Base-by-base conservation (phyloP, 2,113 vertebrate species). In the Ceratotherium simum region DNA sequence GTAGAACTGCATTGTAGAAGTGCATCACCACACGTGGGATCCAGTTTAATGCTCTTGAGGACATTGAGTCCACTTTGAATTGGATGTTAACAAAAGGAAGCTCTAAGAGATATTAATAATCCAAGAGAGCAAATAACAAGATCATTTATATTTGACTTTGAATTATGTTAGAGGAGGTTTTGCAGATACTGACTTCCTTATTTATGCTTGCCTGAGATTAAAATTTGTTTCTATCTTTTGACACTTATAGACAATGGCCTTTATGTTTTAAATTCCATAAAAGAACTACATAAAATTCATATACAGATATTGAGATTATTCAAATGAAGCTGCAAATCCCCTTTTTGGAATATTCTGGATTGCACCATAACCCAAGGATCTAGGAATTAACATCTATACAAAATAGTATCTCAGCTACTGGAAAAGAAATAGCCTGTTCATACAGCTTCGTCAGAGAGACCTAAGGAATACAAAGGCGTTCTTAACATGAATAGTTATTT, bases 101-200 rank as follows among this genome's bases (percentile, higher is more conserved):
- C 42, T 60, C 13, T 39, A 33, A 86, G 46, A 84, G 42, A 4
- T 91, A 27, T 84, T 62, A 29, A 46, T 76, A 78, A 79, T 78
- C 33, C 69, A 29, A 88, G 80, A 81, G 58, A 31, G 9, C 56
- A 67, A 86, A 79, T 36, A 78, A 70, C 16, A 67, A 86, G 70
- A 76, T 82, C 64, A 42, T 23, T 96, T 84, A 54, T 78, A 29
- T 67, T 72, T 86, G 27, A 70, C 62, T 90, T 67, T 72, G 89
- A 48, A n/a, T 65, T 29, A 60, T 60, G 12, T 58, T 65, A 62
- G 54, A n/a, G 42, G 85, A 64, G 76, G 27, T 60, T 80, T 60
- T 62, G 17, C 65, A 72, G 23, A 60, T 31, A 65, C 2, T 84
- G 18, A 51, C 10, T 84, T 42, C 21, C 69, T 78, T 89, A 54